phyloP scores from a whole-genome alignment of 1,140 invertebrate species.

The Scaptomyza graminum region DNA sequence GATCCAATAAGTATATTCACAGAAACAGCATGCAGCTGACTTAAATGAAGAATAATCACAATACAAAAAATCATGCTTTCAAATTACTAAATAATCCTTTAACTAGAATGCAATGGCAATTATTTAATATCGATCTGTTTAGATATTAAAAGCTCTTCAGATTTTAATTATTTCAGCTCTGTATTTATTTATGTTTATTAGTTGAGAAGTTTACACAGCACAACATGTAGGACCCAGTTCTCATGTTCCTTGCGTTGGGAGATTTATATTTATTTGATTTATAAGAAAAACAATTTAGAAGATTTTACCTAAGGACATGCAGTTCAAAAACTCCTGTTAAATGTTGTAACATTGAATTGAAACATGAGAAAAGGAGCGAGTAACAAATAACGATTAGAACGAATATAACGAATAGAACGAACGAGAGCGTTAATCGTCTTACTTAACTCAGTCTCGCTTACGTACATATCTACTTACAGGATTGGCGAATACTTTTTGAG shows the following conservation, averaged over 20 bases:
- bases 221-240: background rate
- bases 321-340: too few relatives aligned
- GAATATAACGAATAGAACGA: slow-evolving; percentile 54
- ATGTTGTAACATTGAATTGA: background rate
- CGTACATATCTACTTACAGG: slow-evolving; percentile 88
- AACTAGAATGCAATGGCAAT: too few relatives aligned
- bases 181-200: too few relatives aligned
- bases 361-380: slow-evolving; percentile 5
- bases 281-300: too few relatives aligned
- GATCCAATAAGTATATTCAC: background rate
- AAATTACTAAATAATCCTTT: background rate
- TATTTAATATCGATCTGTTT: too few relatives aligned
- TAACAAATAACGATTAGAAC: slow-evolving; percentile 40
- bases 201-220: background rate
- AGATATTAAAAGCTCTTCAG: too few relatives aligned
- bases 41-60: background rate
- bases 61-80: too few relatives aligned
- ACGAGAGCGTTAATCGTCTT: slow-evolving; percentile 81
- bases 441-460: slow-evolving; percentile 83
- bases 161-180: too few relatives aligned
- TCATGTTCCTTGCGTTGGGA: background rate
- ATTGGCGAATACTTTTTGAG: slow-evolving; percentile 95
- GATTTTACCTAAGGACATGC: too few relatives aligned
- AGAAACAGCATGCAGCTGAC: background rate
- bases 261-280: too few relatives aligned